These are phyloP conservation scores for Apodemia hepburni DNA, from an alignment of 2,888 invertebrate species.

Conservation along the genomic window DNA sequence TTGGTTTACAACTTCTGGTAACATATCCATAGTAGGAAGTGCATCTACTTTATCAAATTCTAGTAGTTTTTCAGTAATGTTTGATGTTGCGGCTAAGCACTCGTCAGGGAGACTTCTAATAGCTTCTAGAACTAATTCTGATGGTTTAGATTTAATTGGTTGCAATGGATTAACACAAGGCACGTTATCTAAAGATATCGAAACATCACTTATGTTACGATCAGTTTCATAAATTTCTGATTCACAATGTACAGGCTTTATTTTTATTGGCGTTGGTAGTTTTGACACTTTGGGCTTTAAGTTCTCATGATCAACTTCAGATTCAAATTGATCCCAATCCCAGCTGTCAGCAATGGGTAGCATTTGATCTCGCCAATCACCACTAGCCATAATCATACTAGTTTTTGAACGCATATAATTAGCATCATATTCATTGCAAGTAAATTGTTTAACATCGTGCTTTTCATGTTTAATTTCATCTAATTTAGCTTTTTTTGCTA, in stretches of 20 bases:
- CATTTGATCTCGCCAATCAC: constrained; percentile 82
- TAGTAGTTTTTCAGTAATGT: constrained; percentile 80
- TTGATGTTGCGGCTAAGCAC: constrained; percentile 79
- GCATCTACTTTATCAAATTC: constrained; percentile 75
- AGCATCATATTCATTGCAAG: constrained; percentile 66
- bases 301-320: constrained; percentile 71
- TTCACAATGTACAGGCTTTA: constrained; percentile 71
- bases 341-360: constrained; percentile 82
- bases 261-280: constrained; percentile 71
- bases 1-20: constrained; percentile 82
- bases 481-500: constrained; percentile 64
- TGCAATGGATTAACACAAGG: constrained; percentile 82
- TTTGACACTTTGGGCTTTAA: constrained; percentile 63
- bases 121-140: constrained; percentile 61
- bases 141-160: constrained; percentile 74
- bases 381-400: constrained; percentile 68
- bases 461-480: constrained; percentile 68
- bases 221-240: constrained; percentile 74
- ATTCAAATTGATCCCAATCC: constrained; percentile 83
- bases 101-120: constrained; percentile 78
- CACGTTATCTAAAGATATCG: constrained; percentile 79
- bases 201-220: constrained; percentile 72
- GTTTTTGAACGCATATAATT: constrained; percentile 75
- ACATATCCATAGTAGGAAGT: constrained; percentile 82
- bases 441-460: constrained; percentile 68